Evolutionary conservation across 37 sponge, comb jelly and placozoan genomes (phyloP).

Genomic region (Petrosia ficiformis): DNA sequence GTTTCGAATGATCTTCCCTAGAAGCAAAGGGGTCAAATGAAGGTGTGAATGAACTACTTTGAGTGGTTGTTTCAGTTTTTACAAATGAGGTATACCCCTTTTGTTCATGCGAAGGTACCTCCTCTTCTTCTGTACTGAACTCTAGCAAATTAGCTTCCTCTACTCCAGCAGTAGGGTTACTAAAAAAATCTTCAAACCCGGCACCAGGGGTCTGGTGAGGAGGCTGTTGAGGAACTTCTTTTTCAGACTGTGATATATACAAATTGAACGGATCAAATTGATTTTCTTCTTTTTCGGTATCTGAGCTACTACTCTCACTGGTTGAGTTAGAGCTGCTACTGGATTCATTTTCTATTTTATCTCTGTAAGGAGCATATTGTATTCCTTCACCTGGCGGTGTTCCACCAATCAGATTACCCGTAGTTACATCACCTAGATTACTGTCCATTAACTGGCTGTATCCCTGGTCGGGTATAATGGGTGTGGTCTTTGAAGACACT

Average conservation of each 20-base stretch:
- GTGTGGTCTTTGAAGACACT: no score
- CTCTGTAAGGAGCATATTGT: background rate
- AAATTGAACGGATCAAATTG: no score
- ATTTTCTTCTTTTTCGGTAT: no score
- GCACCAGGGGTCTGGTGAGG: background rate
- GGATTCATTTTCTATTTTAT: background rate
- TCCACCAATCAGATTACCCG: background rate
- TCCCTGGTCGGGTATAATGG: background rate
- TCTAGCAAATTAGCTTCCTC: conserved; percentile 2
- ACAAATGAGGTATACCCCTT: background rate
- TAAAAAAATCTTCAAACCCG: background rate
- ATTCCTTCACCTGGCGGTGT: background rate
- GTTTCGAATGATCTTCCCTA: background rate
- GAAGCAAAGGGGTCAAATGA: background rate
- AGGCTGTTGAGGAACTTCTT: background rate
- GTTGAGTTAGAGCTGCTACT: background rate
- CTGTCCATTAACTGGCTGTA: background rate
- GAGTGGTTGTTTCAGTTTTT: background rate
- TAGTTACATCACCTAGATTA: background rate
- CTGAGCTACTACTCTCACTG: background rate
- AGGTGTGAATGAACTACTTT: background rate
- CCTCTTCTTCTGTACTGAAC: background rate
- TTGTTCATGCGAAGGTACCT: background rate
- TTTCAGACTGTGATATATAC: background rate
- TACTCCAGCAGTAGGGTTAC: background rate